A percentile compares a stretch with the other conserved stretches of the same genome.
These are phyloP conservation scores for Lytechinus variegatus DNA, from an alignment of 35 echinoderm and acorn worm genomes.

Conservation along the genomic window DNA sequence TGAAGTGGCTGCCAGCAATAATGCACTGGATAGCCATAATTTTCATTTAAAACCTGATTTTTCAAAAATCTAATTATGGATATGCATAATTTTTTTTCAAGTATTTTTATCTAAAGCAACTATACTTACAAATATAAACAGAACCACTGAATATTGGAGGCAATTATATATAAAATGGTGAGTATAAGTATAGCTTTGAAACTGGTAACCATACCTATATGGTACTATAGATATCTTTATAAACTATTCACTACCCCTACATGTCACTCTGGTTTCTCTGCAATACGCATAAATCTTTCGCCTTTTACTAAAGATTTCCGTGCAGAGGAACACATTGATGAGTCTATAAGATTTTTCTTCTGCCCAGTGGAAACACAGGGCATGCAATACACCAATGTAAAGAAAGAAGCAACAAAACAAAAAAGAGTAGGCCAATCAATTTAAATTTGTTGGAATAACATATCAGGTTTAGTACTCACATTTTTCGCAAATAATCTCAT, in stretches of 20 bases:
- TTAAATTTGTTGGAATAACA: too few relatives aligned
- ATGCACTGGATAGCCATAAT: not conserved
- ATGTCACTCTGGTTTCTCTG: conserved; percentile 77
- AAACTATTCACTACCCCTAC: not conserved
- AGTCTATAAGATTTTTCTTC: conserved; percentile 74
- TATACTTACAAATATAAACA: not conserved
- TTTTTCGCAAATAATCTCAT: too few relatives aligned
- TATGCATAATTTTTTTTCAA: not conserved
- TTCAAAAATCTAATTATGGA: not conserved
- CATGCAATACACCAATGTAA: conserved; percentile 40
- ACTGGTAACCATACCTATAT: not conserved
- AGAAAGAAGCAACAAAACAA: conserved; percentile 29
- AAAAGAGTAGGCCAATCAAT: too few relatives aligned
- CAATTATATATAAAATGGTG: not conserved
- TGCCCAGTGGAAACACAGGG: conserved; percentile 57
- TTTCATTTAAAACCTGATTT: not conserved
- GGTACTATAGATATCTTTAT: not conserved
- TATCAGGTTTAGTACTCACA: too few relatives aligned
- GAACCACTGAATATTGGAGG: not conserved
- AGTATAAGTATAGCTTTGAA: not conserved
- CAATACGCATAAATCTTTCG: conserved; percentile 88
- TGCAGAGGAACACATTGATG: conserved; percentile 81
- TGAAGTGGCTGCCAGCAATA: not conserved
- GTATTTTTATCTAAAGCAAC: not conserved
- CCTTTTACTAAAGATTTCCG: conserved; percentile 90